These are phyloP conservation scores for Neosalanx taihuensis DNA, from an alignment of 2,797 vertebrate genomes.

Conservation along the genomic window DNA sequence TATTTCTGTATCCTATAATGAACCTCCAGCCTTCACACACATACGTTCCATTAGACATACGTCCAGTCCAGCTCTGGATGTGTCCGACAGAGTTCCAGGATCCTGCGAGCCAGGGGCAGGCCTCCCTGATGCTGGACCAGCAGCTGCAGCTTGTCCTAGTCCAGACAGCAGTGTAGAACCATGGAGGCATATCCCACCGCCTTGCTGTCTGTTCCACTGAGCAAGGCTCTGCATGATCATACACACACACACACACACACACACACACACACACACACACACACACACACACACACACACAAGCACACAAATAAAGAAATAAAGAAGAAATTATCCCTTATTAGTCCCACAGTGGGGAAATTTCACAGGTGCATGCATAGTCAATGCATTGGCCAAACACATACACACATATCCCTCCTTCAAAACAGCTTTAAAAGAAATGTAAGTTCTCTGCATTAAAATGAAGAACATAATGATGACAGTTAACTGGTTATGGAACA, in stretches of 20 bases:
- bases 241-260: neutral
- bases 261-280: too few relatives aligned
- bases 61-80: constrained; percentile 88
- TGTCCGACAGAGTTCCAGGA: constrained; percentile 75
- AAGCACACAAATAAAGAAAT: too few relatives aligned
- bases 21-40: neutral
- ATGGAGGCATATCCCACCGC: constrained; percentile 82
- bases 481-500: too few relatives aligned
- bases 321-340: too few relatives aligned
- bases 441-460: too few relatives aligned
- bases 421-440: too few relatives aligned
- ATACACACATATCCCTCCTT: neutral
- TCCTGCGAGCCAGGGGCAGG: constrained; percentile 62
- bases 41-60: constrained; percentile 63
- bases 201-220: constrained; percentile 81
- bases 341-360: too few relatives aligned
- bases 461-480: too few relatives aligned
- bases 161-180: constrained; percentile 89
- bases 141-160: constrained; percentile 68
- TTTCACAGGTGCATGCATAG: neutral
- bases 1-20: too few relatives aligned
- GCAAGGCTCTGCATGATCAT: constrained; percentile 73
- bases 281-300: too few relatives aligned
- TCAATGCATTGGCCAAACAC: neutral
- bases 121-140: constrained; percentile 52